Base-by-base conservation (phyloP, 2,888 invertebrate species). In the Phoenoteleia sp. region DNA sequence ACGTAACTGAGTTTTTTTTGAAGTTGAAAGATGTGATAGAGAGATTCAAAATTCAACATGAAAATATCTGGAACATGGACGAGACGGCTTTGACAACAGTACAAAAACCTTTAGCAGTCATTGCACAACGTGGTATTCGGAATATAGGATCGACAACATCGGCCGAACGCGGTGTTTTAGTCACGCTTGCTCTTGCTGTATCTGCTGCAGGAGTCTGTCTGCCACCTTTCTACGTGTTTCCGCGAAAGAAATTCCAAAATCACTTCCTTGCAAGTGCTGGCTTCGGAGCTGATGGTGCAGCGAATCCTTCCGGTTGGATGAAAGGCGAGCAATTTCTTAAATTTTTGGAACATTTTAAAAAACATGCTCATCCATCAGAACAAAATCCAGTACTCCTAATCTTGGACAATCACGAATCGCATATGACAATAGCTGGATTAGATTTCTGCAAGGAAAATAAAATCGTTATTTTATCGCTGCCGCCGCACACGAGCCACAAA, bases 401-500 rank as follows among this genome's bases (percentile, higher is more conserved):
- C 66, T 69, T 91, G 4, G 92, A 86, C 56, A 87, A 88, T 47
- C 85, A 45, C 83, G n/a, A 0, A 6, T 54, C 29, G 15, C 27
- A 29, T 54, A 7, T 54, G 0, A 3, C n/a, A 1, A 29, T 54
- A 29, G 7, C 58, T 6, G 84, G 86, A 13, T 69, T 92, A 21
- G 86, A 92, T 81, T 90, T 85, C 62, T 90, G 89, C 23, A 90
- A 89, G 86, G 86, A 88, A 13, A 90, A 91, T 85, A 91, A 91
- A 4, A 89, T 93, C 17, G 81, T 89, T 6, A 56, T 92, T 56
- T 77, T 93, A 13, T 88, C 91, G 25, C 88, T 92, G 62, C 90
- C 91, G 2, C 91, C 91, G 0, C 92, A 93, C 67, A 90, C 90
- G 75, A 86, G 89, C 0, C 92, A 93, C 74, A 91, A 90, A 66